Evolutionary conservation across 2,797 vertebrate species (phyloP).

Genomic region (Trichosurus vulpecula): DNA sequence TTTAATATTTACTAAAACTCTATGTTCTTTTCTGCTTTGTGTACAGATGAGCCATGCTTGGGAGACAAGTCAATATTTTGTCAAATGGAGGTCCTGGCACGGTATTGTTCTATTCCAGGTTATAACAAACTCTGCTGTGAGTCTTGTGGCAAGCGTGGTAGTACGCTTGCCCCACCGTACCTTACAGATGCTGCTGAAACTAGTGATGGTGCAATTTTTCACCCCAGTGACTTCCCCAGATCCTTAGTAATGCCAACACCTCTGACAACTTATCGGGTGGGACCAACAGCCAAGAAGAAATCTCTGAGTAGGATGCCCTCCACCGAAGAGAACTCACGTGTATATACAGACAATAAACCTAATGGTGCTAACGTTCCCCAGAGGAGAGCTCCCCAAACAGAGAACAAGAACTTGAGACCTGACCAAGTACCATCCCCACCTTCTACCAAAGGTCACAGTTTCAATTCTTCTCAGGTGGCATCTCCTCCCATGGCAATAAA

Average conservation of each 20-base stretch:
- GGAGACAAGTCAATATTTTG: constrained; percentile 99
- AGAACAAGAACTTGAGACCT: constrained; percentile 75
- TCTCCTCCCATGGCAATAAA: constrained; percentile 37
- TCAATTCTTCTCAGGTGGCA: constrained; percentile 51
- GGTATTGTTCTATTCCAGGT: constrained; percentile 97
- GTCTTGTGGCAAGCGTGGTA: constrained; percentile 89
- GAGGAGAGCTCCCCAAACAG: constrained; percentile 67
- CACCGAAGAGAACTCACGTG: background rate
- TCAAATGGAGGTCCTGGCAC: constrained; percentile 97
- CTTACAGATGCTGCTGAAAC: constrained; percentile 86
- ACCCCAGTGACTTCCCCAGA: constrained; percentile 80
- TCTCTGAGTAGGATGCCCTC: constrained; percentile 71
- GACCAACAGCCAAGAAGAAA: constrained; percentile 50
- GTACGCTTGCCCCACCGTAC: constrained; percentile 80
- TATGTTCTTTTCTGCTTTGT: background rate
- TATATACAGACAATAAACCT: constrained; percentile 54
- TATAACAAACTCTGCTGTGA: constrained; percentile 96
- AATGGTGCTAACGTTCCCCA: constrained; percentile 63
- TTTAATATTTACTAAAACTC: background rate
- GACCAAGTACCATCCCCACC: constrained; percentile 59
- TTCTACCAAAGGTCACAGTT: constrained; percentile 64
- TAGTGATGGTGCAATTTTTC: constrained; percentile 83
- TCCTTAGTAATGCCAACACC: constrained; percentile 82
- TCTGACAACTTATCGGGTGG: constrained; percentile 42
- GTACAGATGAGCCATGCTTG: constrained; percentile 92